Conservation (phyloP, 2,888 invertebrate species). For the Nymphalis c-album region DNA sequence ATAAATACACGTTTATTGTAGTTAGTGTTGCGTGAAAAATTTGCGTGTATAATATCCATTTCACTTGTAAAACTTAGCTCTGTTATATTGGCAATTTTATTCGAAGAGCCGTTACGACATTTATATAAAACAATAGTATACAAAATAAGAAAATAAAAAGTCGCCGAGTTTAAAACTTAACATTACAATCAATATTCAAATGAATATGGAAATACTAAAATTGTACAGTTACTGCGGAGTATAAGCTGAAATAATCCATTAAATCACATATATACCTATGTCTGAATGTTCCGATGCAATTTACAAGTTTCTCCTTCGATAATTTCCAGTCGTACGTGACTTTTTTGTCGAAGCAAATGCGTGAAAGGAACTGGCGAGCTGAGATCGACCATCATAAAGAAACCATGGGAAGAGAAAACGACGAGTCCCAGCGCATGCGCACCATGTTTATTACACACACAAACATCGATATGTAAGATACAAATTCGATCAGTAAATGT, state of each 20-base stretch:
- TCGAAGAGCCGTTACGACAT: constrained; percentile 6
- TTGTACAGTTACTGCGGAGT: neutral
- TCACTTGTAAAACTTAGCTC: constrained; percentile 52
- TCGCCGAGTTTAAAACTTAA: neutral
- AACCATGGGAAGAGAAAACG: constrained; percentile 68
- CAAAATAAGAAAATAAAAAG: neutral
- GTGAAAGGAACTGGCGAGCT: constrained; percentile 48
- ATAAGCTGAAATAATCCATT: constrained; percentile 13
- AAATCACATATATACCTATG: neutral
- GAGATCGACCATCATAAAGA: constrained; percentile 50
- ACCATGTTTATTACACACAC: constrained; percentile 20
- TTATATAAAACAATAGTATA: neutral
- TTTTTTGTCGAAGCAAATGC: constrained; percentile 47
- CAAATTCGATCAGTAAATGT: constrained; percentile 2
- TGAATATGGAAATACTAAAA: neutral
- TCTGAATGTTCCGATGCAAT: constrained; percentile 11
- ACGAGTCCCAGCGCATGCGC: constrained; percentile 17
- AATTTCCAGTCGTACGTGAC: constrained; percentile 46
- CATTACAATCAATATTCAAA: too few relatives aligned
- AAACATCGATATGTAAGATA: constrained; percentile 17
- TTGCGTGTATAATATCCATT: constrained; percentile 67
- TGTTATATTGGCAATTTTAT: constrained; percentile 12
- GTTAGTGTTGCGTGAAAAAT: constrained; percentile 63
- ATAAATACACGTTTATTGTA: constrained; percentile 52
- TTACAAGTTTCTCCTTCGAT: constrained; percentile 47